These are phyloP conservation scores for Trochalopteron elliotii DNA, from an alignment of 2,113 vertebrate genomes.

Conservation along the genomic window DNA sequence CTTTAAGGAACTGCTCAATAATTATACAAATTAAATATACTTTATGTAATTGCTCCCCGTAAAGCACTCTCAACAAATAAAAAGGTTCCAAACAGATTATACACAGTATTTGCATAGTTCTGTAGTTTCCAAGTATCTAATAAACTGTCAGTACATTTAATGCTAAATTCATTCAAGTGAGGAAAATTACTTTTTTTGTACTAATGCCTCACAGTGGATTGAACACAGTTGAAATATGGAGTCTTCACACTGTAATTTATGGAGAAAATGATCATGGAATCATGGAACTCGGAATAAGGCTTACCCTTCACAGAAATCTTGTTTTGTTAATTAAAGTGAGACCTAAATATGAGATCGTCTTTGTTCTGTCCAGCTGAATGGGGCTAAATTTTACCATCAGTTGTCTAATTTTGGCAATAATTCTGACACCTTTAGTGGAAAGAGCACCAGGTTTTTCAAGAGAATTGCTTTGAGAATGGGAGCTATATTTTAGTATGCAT, in stretches of 20 bases:
- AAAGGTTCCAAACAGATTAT: neutral
- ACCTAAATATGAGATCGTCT: neutral
- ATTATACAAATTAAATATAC: neutral
- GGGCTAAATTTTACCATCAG: neutral
- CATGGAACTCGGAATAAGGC: neutral
- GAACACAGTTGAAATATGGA: neutral
- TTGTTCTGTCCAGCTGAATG: neutral
- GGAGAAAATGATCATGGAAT: neutral
- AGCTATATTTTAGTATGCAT: neutral
- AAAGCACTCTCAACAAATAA: neutral
- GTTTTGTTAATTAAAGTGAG: neutral
- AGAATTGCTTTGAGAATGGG: neutral
- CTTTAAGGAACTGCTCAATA: neutral
- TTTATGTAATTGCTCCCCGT: neutral
- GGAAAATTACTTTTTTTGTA: neutral
- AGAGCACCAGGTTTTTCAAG: neutral
- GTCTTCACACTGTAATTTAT: neutral
- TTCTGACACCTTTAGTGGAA: neutral
- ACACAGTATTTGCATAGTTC: neutral
- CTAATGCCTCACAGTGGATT: neutral
- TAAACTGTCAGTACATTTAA: neutral
- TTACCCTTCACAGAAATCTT: neutral
- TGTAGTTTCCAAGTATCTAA: neutral
- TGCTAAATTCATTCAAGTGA: neutral
- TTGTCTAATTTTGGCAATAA: neutral